Conservation (phyloP, 2,113 vertebrate species). For the Verasper variegatus region DNA sequence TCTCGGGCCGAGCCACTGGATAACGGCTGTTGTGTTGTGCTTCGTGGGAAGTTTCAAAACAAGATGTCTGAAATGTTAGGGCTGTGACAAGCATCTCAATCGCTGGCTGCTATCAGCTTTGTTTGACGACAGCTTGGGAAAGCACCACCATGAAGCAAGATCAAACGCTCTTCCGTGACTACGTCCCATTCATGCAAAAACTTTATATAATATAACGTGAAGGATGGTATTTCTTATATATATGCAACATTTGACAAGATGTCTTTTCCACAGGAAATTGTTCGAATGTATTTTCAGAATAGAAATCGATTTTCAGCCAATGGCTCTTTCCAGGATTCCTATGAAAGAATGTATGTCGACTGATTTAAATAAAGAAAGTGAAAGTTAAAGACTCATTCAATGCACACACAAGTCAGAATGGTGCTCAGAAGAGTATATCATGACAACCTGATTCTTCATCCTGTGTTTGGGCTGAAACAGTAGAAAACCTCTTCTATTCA, state of each 20-base stretch:
- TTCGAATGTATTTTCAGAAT: neutral
- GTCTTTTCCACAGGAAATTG: neutral
- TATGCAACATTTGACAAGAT: neutral
- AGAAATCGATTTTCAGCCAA: neutral
- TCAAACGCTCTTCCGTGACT: slow-evolving; percentile 27
- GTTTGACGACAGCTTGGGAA: slow-evolving; percentile 37
- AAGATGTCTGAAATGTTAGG: slow-evolving; percentile 67
- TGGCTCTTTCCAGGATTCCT: neutral
- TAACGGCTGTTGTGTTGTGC: slow-evolving; percentile 74
- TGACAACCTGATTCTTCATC: too few species aligned
- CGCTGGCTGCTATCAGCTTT: neutral
- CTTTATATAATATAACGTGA: neutral
- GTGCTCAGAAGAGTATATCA: too few species aligned
- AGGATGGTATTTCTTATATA: neutral
- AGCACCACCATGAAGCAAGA: slow-evolving; percentile 31
- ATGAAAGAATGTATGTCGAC: neutral
- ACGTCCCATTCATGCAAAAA: neutral
- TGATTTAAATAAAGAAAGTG: too few species aligned
- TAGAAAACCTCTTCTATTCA: too few species aligned
- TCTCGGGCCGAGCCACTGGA: slow-evolving; percentile 59
- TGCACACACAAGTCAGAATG: too few species aligned
- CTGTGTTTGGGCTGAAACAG: too few species aligned
- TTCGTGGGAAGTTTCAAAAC: slow-evolving; percentile 76
- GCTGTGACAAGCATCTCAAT: slow-evolving; percentile 36
- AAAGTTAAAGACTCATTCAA: too few species aligned